Conservation (phyloP, 1,140 invertebrate genomes). For the Eriocheir sinensis region DNA sequence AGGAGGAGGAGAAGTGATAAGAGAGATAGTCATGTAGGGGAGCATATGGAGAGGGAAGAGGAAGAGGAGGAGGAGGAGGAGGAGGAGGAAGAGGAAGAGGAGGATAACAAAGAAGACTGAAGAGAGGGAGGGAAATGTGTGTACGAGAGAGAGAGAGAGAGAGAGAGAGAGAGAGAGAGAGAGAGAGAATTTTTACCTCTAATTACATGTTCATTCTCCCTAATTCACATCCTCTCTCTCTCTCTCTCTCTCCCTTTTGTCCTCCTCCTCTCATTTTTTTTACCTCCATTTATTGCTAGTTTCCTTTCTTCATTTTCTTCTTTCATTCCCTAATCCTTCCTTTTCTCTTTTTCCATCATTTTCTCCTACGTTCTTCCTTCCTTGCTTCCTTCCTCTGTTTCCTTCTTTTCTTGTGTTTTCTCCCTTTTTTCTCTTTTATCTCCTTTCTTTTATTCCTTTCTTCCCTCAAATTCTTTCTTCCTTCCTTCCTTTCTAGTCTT, state of each 20-base stretch:
- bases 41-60: not conserved
- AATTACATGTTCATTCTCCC: too few species aligned
- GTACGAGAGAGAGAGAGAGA: not conserved
- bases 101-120: not conserved
- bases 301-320: not conserved
- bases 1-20: not conserved
- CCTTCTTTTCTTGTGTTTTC: not conserved
- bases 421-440: not conserved
- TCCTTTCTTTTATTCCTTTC: not conserved
- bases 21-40: not conserved
- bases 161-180: constrained; percentile 5
- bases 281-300: too few species aligned
- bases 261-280: not conserved
- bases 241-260: not conserved
- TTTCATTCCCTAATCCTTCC: not conserved
- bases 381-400: not conserved
- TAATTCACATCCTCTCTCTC: not conserved
- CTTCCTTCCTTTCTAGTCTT: not conserved
- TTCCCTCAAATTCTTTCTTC: not conserved
- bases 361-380: not conserved
- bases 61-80: not conserved
- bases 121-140: not conserved
- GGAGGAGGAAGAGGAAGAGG: not conserved
- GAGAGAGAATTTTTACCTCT: not conserved
- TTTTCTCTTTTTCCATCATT: not conserved